Evolutionary conservation across 1,140 invertebrate species (phyloP).

Genomic region (Cherax destructor): DNA sequence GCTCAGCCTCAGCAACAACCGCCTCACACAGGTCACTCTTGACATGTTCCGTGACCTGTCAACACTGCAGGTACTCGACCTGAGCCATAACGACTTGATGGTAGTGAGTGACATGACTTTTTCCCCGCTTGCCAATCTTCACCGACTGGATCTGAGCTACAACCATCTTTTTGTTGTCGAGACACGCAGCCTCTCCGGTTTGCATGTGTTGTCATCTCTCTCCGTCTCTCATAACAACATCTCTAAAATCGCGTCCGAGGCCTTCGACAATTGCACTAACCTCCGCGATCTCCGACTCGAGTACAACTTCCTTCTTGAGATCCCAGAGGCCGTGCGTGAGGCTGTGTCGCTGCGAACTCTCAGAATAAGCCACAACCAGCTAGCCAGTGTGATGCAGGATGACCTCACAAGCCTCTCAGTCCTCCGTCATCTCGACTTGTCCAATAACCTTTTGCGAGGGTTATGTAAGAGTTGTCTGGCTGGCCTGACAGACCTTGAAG

Average conservation of each 20-base stretch:
- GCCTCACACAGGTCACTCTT: conserved; percentile 87
- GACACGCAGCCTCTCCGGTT: conserved; percentile 87
- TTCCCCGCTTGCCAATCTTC: conserved; percentile 88
- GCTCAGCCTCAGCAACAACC: conserved; percentile 91
- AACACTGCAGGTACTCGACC: conserved; percentile 89
- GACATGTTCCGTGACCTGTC: conserved; percentile 91
- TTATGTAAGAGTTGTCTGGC: conserved; percentile 84
- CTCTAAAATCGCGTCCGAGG: conserved; percentile 86
- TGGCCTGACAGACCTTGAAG: conserved; percentile 87
- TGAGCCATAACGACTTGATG: conserved; percentile 85
- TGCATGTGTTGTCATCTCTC: conserved; percentile 88
- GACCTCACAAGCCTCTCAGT: conserved; percentile 69
- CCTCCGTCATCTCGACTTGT: conserved; percentile 77
- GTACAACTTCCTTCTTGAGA: conserved; percentile 81
- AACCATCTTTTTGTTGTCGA: conserved; percentile 88
- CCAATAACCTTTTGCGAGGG: conserved; percentile 84
- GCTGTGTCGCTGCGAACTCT: conserved; percentile 73
- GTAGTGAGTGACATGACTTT: conserved; percentile 81
- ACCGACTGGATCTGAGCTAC: conserved; percentile 89
- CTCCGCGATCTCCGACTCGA: conserved; percentile 91
- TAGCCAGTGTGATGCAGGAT: conserved; percentile 55
- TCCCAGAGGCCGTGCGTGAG: conserved; percentile 72
- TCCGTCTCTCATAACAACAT: conserved; percentile 90
- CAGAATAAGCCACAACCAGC: conserved; percentile 72
- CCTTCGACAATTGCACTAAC: conserved; percentile 90